These are phyloP conservation scores for Nylanderia fulva DNA, from an alignment of 1,140 invertebrate species.

Conservation along the genomic window DNA sequence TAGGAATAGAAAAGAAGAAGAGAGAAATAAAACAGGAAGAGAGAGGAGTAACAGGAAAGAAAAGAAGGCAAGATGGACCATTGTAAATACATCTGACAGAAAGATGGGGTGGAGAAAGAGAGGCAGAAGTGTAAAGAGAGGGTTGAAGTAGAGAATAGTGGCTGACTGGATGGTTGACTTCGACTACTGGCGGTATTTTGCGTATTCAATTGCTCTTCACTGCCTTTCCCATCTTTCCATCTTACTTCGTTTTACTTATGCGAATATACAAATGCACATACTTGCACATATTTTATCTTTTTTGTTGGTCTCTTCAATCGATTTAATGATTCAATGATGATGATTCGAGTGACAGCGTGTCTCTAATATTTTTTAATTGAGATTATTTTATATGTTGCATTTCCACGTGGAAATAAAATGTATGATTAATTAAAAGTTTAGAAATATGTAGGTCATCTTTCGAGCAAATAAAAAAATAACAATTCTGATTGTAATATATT, in stretches of 20 bases:
- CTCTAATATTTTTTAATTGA: neutral
- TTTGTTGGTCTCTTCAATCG: neutral
- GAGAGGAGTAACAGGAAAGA: constrained; percentile 24
- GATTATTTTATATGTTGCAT: neutral
- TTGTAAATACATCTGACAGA: constrained; percentile 46
- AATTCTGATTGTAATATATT: neutral
- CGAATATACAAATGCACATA: neutral
- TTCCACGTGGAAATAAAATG: neutral
- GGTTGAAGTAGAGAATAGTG: neutral
- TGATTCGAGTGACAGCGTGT: too few relatives aligned
- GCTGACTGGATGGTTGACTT: constrained; percentile 56
- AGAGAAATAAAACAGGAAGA: constrained; percentile 4
- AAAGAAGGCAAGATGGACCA: constrained; percentile 25
- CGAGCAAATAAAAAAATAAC: neutral
- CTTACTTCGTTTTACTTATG: constrained; percentile 20
- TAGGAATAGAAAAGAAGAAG: neutral
- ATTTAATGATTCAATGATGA: too few relatives aligned
- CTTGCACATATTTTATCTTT: neutral
- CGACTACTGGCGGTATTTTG: constrained; percentile 54
- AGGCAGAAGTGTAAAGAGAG: neutral
- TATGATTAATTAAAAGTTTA: neutral
- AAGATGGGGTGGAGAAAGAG: neutral
- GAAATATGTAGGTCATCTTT: neutral
- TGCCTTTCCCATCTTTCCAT: constrained; percentile 57
- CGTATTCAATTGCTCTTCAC: constrained; percentile 72